A percentile compares a stretch with the other conserved stretches of the same genome.
Conservation (phyloP, 2,888 invertebrate genomes). For the Panorpa germanica region DNA sequence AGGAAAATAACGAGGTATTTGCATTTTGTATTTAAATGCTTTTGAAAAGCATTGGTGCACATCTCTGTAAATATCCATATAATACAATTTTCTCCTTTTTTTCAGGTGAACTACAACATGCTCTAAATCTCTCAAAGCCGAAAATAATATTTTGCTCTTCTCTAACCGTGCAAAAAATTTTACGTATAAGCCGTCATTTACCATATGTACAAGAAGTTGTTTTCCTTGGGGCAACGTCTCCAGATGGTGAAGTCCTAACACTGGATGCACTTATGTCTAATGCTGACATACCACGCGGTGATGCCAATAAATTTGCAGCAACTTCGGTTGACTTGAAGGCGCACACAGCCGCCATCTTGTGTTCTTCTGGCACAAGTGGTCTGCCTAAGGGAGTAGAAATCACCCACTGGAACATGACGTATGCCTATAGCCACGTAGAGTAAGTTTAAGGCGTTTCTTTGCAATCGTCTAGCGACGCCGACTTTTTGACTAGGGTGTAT, state of each 20-base stretch:
- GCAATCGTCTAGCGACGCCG: no score
- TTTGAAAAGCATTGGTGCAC: neutral
- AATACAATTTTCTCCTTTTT: slow-evolving; percentile 8
- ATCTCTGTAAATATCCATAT: neutral
- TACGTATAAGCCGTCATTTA: slow-evolving; percentile 14
- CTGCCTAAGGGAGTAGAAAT: slow-evolving; percentile 28
- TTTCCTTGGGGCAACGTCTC: no score
- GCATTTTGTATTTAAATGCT: neutral
- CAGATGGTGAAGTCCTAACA: slow-evolving; percentile 15
- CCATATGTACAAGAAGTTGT: no score
- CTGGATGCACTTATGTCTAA: slow-evolving; percentile 15
- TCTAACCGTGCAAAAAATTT: slow-evolving; percentile 18
- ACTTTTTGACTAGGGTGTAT: no score
- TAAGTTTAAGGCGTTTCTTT: no score
- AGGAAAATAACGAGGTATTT: no score
- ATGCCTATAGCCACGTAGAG: no score
- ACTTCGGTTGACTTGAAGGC: slow-evolving; percentile 18
- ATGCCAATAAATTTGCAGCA: slow-evolving; percentile 13
- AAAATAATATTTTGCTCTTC: slow-evolving; percentile 26
- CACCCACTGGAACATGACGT: no score
- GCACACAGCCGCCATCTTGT: slow-evolving; percentile 25
- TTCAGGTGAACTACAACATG: slow-evolving; percentile 27
- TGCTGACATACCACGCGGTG: slow-evolving; percentile 9
- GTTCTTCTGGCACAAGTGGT: slow-evolving; percentile 34
- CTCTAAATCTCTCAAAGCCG: slow-evolving; percentile 27